A percentile compares a stretch with the other conserved stretches of the same genome.
Evolutionary conservation across 2,797 vertebrate genomes (phyloP).

Genomic region (Sylvia borin): DNA sequence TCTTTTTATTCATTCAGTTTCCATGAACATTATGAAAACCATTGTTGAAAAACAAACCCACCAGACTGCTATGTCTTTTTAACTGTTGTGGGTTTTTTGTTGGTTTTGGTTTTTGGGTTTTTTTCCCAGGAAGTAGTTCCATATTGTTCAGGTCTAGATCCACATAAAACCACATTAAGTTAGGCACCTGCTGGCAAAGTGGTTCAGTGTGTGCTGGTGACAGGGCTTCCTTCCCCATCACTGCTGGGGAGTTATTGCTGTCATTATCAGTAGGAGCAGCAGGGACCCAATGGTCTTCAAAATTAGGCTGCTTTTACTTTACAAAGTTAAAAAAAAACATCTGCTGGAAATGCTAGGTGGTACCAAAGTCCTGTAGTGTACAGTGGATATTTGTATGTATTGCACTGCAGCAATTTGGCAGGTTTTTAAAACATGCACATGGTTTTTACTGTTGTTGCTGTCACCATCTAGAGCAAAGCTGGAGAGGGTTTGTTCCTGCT

Average conservation of each 20-base stretch:
- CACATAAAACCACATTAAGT: neutral
- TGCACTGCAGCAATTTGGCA: neutral
- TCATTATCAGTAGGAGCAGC: neutral
- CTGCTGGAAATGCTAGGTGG: neutral
- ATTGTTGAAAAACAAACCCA: neutral
- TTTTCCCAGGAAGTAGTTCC: neutral
- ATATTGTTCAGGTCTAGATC: neutral
- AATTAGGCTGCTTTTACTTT: neutral
- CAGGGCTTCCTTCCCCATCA: neutral
- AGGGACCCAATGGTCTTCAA: neutral
- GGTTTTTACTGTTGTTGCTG: neutral
- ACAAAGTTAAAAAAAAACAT: neutral
- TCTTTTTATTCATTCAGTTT: neutral
- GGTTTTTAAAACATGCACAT: neutral
- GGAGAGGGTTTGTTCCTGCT: neutral
- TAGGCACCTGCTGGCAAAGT: constrained; percentile 20
- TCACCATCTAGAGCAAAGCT: neutral
- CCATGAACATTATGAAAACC: neutral
- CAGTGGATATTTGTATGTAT: neutral
- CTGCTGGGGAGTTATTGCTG: neutral
- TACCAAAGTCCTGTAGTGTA: neutral
- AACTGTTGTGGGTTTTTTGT: neutral
- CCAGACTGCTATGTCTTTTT: neutral
- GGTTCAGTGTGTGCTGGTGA: neutral
- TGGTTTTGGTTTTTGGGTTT: too few relatives aligned